Percentiles rank a stretch among this genome's conserved stretches.
Conservation (phyloP, 2,113 vertebrate genomes). For the Xenopus tropicalis region UCB_Xtro_10.0 CM004443.2:127633501-127634000, state of each 20-base stretch:
- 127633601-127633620: slow-evolving; percentile 40
- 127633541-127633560: slow-evolving; percentile 42
- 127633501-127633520: slow-evolving; percentile 22
- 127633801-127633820: background rate
- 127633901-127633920: background rate
- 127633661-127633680: slow-evolving; percentile 31
- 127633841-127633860: background rate
- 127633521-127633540: slow-evolving; percentile 31
- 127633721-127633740: slow-evolving; percentile 13
- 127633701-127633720: slow-evolving; percentile 12
- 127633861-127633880: background rate
- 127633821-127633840: background rate
- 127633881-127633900: background rate
- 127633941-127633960: background rate
- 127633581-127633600: slow-evolving; percentile 6
- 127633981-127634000: too few species aligned
- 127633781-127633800: background rate
- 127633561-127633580: slow-evolving; percentile 28
- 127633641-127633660: slow-evolving; percentile 38
- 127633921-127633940: background rate
- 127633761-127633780: background rate
- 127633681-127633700: slow-evolving; percentile 27
- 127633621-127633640: slow-evolving; percentile 24
- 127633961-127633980: too few species aligned
- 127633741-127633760: background rate